Base-by-base conservation (phyloP, 2,888 invertebrate species). In the Drosophila neutralis region DNA sequence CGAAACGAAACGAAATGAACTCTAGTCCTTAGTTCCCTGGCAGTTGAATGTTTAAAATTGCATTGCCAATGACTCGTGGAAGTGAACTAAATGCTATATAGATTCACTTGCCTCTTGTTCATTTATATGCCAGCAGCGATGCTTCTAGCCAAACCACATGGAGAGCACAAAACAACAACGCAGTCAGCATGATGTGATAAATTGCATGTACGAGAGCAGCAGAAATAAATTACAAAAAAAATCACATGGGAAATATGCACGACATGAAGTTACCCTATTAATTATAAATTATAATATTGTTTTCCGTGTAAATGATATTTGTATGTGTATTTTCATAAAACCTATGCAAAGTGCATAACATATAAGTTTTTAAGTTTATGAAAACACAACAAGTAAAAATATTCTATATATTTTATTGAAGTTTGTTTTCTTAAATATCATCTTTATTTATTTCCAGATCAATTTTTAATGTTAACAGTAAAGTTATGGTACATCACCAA, bases 1-100 rank as follows among this genome's bases (percentile, higher is more conserved):
- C 70, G 72, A 67, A 80, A 59, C 54, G 56, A 85, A 85, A 81
- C 69, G 67, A 66, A 76, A 73, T 69, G 54, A 27, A 78, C 65
- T 79, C n/a, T 51, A 52, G 31, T 61, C 48, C 57, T 56, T 60
- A 33, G 54, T 40, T 73, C 35, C 49, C 63, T 49, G 54, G 42
- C 31, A 75, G 76, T 53, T 75, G 38, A 67, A 71, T 24, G 72
- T 21, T 76, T 62, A 71, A 78, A 79, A 79, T 75, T 79, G 80
- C 70, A 79, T 60, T 76, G 78, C 45, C 65, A 80, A 80, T 69
- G 78, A 76, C 69, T 78, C 27, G 66, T 69, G 56, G 42, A 56
- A 64, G 33, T 36, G 54, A 51, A 56, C 58, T 48, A 73, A 68
- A 60, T 66, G 61, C 45, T 54, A 36, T 59, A 58, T 59, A 54